phyloP scores from a whole-genome alignment of 2,888 invertebrate species.

The Drosophila pseudotalamancana region DNA sequence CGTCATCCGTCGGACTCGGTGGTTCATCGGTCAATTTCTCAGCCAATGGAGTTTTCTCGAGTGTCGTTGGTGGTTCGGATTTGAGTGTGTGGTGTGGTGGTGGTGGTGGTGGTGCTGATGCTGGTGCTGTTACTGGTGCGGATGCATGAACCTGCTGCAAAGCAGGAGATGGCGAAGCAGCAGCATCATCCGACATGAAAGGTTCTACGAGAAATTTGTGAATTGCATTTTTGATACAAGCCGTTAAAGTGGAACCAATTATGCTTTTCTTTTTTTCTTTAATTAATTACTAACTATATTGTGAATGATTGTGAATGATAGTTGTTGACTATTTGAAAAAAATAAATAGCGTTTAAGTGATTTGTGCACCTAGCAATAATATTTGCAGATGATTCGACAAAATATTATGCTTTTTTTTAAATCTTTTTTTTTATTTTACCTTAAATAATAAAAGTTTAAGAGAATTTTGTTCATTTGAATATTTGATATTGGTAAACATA shows the following conservation, averaged over 20 bases:
- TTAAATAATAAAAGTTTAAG: conserved; percentile 51
- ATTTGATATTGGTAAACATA: conserved; percentile 45
- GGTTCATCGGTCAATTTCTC: conserved; percentile 69
- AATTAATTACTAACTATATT: not conserved
- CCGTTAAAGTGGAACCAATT: conserved; percentile 41
- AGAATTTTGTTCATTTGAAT: conserved; percentile 21
- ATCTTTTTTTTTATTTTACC: conserved; percentile 52
- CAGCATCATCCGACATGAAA: conserved; percentile 71
- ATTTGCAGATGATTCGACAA: conserved; percentile 36
- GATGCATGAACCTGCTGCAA: conserved; percentile 54
- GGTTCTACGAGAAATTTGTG: conserved; percentile 70
- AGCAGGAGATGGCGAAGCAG: conserved; percentile 58
- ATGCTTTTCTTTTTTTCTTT: not conserved
- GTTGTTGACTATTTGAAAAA: conserved; percentile 2
- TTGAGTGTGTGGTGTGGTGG: conserved; percentile 46
- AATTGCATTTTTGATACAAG: conserved; percentile 47
- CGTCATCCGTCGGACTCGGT: conserved; percentile 65
- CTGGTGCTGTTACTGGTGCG: conserved; percentile 37
- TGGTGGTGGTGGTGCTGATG: conserved; percentile 49
- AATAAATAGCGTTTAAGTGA: conserved; percentile 29
- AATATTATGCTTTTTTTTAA: conserved; percentile 27
- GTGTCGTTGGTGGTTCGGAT: conserved; percentile 72
- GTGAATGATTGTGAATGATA: not conserved
- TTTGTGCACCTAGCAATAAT: conserved; percentile 71
- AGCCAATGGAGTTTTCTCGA: conserved; percentile 74